Evolutionary conservation across 2,888 invertebrate genomes (phyloP).

Genomic region (Cordilura impudica): DNA sequence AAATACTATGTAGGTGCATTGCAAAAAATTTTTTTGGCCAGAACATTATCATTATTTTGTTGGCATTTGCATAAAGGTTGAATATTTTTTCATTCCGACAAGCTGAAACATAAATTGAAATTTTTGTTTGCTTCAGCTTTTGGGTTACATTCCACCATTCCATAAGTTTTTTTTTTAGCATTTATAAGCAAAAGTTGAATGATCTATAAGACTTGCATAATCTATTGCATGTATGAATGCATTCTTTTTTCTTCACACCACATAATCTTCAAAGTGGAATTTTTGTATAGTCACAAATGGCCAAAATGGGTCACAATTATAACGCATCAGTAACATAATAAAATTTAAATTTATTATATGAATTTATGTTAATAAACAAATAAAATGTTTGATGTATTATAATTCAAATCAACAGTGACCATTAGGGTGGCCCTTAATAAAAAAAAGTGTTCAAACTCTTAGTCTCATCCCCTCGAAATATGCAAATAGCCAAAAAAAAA

Average conservation of each 20-base stretch:
- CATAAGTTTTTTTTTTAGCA: no score
- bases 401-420: background rate
- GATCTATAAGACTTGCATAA: constrained; percentile 19
- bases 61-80: background rate
- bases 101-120: constrained; percentile 14
- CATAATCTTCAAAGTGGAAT: background rate
- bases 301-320: constrained; percentile 50
- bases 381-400: background rate
- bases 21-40: no score
- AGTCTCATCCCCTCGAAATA: no score
- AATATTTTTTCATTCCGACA: constrained; percentile 7
- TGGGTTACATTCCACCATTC: constrained; percentile 24
- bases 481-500: no score
- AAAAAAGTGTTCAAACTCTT: no score
- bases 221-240: background rate
- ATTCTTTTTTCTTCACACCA: constrained; percentile 7
- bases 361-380: background rate
- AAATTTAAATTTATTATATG: constrained; percentile 32
- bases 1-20: no score
- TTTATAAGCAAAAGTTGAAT: constrained; percentile 39
- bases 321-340: constrained; percentile 48
- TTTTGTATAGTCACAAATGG: constrained; percentile 26
- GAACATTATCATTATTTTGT: background rate
- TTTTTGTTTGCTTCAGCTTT: constrained; percentile 2
- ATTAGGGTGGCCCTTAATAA: no score